A percentile compares a stretch with the other conserved stretches of the same genome.
These are phyloP conservation scores for Parnassius apollo DNA, from an alignment of 2,888 invertebrate genomes.

Conservation along the genomic window DNA sequence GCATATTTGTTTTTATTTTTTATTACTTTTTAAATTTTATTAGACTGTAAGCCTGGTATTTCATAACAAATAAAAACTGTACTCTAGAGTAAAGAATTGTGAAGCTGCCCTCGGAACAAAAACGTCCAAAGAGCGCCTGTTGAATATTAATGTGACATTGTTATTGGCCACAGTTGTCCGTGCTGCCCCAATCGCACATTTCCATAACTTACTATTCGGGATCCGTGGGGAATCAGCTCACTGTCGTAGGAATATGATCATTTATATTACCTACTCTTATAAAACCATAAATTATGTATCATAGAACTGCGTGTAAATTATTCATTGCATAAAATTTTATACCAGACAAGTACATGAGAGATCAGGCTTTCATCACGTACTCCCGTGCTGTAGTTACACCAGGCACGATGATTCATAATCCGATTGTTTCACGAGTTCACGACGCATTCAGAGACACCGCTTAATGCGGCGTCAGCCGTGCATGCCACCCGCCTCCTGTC, in stretches of 20 bases:
- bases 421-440: constrained; percentile 48
- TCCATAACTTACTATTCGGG: constrained; percentile 81
- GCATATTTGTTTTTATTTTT: too few species aligned
- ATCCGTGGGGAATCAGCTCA: constrained; percentile 75
- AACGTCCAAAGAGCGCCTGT: constrained; percentile 74
- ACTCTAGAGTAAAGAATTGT: constrained; percentile 54
- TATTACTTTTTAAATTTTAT: too few species aligned
- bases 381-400: constrained; percentile 26
- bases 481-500: constrained; percentile 12
- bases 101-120: constrained; percentile 65
- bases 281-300: constrained; percentile 57
- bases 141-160: constrained; percentile 81
- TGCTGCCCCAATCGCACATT: constrained; percentile 79
- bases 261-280: constrained; percentile 58
- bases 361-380: constrained; percentile 20
- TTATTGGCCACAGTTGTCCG: constrained; percentile 79
- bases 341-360: constrained; percentile 35
- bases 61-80: constrained; percentile 19
- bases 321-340: constrained; percentile 56
- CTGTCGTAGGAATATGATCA: constrained; percentile 71
- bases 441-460: constrained; percentile 39
- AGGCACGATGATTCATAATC: constrained; percentile 45
- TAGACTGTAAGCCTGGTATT: neutral
- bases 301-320: constrained; percentile 56
- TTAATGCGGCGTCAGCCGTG: constrained; percentile 38